Evolutionary conservation across 2,113 vertebrate species (phyloP).

Genomic region (Nyctereutes procyonoides): DNA sequence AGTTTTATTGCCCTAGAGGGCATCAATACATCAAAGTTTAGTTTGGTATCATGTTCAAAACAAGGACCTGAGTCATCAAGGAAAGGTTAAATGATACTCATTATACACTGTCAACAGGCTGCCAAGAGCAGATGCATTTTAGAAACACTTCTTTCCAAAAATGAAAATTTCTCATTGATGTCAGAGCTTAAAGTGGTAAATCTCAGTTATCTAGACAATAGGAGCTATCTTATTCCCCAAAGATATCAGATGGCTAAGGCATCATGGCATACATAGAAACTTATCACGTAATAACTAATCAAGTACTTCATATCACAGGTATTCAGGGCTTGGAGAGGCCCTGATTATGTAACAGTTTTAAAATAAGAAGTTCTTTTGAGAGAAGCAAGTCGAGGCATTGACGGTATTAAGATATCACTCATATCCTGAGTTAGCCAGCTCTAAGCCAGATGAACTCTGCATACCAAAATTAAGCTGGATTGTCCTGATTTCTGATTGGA

Average conservation of each 20-base stretch:
- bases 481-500: not conserved
- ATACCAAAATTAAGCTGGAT: not conserved
- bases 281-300: not conserved
- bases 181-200: constrained; percentile 22
- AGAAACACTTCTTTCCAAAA: constrained; percentile 59
- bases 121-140: constrained; percentile 44
- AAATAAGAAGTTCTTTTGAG: not conserved
- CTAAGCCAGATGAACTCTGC: not conserved
- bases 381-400: not conserved
- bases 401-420: not conserved
- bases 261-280: not conserved
- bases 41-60: constrained; percentile 5
- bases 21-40: constrained; percentile 28
- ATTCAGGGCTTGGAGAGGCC: not conserved
- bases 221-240: not conserved
- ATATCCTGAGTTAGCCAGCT: not conserved
- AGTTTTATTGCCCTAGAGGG: not conserved
- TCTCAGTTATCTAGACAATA: not conserved
- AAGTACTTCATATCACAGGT: not conserved
- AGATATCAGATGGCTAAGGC: not conserved
- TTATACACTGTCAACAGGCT: not conserved
- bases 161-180: constrained; percentile 8
- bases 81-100: constrained; percentile 29
- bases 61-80: not conserved
- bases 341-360: not conserved